phyloP scores from a whole-genome alignment of 1,140 invertebrate genomes.

The Magallana angulata region DNA sequence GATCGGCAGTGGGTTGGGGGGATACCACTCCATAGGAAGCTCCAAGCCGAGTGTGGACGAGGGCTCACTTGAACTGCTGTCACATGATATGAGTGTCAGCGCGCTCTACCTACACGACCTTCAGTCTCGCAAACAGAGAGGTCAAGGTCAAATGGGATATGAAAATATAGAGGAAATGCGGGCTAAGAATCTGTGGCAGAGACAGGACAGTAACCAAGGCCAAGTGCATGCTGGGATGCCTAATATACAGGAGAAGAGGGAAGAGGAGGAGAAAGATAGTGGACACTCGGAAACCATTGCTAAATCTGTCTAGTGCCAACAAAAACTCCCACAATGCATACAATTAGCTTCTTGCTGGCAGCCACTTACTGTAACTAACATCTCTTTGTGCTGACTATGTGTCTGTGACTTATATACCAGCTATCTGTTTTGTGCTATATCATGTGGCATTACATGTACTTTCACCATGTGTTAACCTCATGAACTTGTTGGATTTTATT shows the following conservation, averaged over 20 bases:
- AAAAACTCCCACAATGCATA: too few relatives aligned
- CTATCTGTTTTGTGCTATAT: too few relatives aligned
- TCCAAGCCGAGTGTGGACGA: conserved; percentile 65
- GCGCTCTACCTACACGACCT: conserved; percentile 89
- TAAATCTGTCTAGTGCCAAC: background rate
- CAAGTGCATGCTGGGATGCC: conserved; percentile 59
- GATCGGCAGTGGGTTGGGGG: conserved; percentile 38
- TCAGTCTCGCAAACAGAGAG: conserved; percentile 79
- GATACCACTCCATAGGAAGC: background rate
- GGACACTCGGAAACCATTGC: background rate
- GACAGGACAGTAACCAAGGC: conserved; percentile 60
- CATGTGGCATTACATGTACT: too few relatives aligned
- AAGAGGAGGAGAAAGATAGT: conserved; percentile 54
- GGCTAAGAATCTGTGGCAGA: conserved; percentile 63
- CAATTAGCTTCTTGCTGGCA: too few relatives aligned
- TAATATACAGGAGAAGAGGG: conserved; percentile 58
- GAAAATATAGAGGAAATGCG: conserved; percentile 66
- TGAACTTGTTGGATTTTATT: too few relatives aligned
- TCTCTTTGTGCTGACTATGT: too few relatives aligned
- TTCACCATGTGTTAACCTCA: too few relatives aligned
- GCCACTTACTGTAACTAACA: too few relatives aligned
- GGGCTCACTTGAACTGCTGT: conserved; percentile 70
- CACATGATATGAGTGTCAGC: conserved; percentile 89
- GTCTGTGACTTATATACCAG: too few relatives aligned
- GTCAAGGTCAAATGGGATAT: conserved; percentile 50